These are phyloP conservation scores for Tetranychus piercei DNA, from an alignment of 2,888 invertebrate species.

Conservation along the genomic window DNA sequence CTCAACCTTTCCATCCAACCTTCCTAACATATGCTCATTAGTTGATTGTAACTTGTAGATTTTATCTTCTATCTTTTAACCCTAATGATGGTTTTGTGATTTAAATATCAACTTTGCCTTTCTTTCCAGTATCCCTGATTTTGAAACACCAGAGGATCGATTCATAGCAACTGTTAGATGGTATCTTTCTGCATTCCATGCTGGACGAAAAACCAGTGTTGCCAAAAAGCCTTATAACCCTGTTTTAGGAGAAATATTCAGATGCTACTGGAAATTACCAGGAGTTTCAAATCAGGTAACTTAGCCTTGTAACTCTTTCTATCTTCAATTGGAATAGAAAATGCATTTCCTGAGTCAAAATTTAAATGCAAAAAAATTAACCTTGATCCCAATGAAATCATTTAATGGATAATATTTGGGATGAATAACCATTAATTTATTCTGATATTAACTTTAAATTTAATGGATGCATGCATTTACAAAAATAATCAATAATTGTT, in stretches of 20 bases:
- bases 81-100: neutral
- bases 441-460: too few species aligned
- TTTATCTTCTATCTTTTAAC: too few species aligned
- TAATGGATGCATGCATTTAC: too few species aligned
- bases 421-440: too few species aligned
- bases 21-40: too few species aligned
- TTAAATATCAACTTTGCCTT: neutral
- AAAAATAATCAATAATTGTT: neutral
- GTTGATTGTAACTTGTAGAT: too few species aligned
- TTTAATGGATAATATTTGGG: too few species aligned
- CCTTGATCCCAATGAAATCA: neutral
- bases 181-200: constrained; percentile 97
- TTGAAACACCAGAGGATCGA: constrained; percentile 61
- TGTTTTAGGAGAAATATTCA: constrained; percentile 39
- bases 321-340: neutral
- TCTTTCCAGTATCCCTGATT: constrained; percentile 64
- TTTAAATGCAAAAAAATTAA: neutral
- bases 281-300: neutral
- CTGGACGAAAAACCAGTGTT: constrained; percentile 55
- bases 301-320: neutral
- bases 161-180: constrained; percentile 86
- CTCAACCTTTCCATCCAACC: too few species aligned
- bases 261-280: constrained; percentile 37
- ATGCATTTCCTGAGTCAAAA: neutral
- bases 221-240: constrained; percentile 41